phyloP scores from a whole-genome alignment of 2,888 invertebrate genomes.

The Chymomyza caudatula region DNA sequence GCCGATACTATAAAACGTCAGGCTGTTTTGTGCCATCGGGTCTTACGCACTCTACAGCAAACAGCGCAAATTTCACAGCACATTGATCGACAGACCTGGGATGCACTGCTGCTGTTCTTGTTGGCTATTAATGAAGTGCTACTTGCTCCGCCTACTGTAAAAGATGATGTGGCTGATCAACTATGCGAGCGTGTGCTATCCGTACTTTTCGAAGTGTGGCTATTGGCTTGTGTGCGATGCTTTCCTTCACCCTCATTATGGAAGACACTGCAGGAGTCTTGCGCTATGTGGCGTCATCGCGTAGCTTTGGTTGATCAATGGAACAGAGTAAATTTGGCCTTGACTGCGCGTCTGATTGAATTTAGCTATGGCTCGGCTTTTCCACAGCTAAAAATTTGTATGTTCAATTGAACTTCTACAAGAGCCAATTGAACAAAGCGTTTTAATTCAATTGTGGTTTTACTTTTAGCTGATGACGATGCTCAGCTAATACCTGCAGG shows the following conservation, averaged over 20 bases:
- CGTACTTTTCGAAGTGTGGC: slow-evolving; percentile 92
- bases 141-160: slow-evolving; percentile 93
- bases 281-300: slow-evolving; percentile 95
- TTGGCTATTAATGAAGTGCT: slow-evolving; percentile 94
- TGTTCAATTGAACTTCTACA: slow-evolving; percentile 56
- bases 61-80: slow-evolving; percentile 86
- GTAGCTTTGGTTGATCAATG: slow-evolving; percentile 95
- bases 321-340: slow-evolving; percentile 93
- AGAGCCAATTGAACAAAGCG: neutral
- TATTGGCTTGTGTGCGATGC: slow-evolving; percentile 83
- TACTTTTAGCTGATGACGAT: slow-evolving; percentile 88
- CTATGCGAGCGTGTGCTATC: slow-evolving; percentile 95
- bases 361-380: slow-evolving; percentile 94
- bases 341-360: slow-evolving; percentile 89
- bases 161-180: slow-evolving; percentile 97
- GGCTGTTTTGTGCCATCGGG: slow-evolving; percentile 94
- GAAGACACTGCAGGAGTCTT: slow-evolving; percentile 96
- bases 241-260: slow-evolving; percentile 97
- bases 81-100: slow-evolving; percentile 94
- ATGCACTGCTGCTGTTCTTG: slow-evolving; percentile 90
- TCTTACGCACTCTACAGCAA: slow-evolving; percentile 89
- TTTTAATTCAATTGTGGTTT: too few species aligned
- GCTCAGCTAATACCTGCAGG: slow-evolving; percentile 87
- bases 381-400: slow-evolving; percentile 89
- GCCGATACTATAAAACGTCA: slow-evolving; percentile 94